Percentiles rank a stretch among this genome's conserved stretches.
These are phyloP conservation scores for Teleogryllus oceanicus DNA, from an alignment of 2,888 invertebrate species.

Conservation along the genomic window DNA sequence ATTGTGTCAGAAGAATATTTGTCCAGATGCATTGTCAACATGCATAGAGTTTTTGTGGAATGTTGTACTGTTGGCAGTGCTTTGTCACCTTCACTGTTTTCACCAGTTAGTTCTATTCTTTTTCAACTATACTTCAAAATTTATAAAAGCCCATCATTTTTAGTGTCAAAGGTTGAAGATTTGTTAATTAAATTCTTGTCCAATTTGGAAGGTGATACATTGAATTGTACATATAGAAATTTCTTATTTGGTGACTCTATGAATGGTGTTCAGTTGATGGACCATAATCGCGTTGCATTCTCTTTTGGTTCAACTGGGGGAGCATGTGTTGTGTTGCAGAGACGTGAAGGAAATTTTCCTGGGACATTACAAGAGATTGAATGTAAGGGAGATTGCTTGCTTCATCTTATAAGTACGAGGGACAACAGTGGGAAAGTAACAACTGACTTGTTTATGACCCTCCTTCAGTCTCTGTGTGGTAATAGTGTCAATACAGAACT, in stretches of 20 bases:
- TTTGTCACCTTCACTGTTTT: conserved; percentile 40
- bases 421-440: conserved; percentile 34
- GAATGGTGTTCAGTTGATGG: conserved; percentile 40
- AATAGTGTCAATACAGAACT: background rate
- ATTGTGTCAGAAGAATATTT: conserved; percentile 43
- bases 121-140: conserved; percentile 42
- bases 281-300: conserved; percentile 42
- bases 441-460: conserved; percentile 33
- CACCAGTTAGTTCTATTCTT: conserved; percentile 42
- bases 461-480: conserved; percentile 28
- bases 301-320: conserved; percentile 39
- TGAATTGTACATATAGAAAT: background rate
- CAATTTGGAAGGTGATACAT: conserved; percentile 23
- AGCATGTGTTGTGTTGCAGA: conserved; percentile 30
- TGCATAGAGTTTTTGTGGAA: conserved; percentile 45
- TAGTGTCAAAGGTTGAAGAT: conserved; percentile 39
- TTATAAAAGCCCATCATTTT: conserved; percentile 38
- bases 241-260: conserved; percentile 43
- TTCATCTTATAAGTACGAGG: conserved; percentile 34
- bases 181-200: conserved; percentile 37
- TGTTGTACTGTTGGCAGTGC: background rate
- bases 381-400: conserved; percentile 33
- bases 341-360: conserved; percentile 23
- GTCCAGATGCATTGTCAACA: conserved; percentile 44
- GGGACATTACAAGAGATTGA: conserved; percentile 27